These are phyloP conservation scores for Caenorhabditis imperialis DNA, from an alignment of 2,888 invertebrate genomes.

Conservation along the genomic window DNA sequence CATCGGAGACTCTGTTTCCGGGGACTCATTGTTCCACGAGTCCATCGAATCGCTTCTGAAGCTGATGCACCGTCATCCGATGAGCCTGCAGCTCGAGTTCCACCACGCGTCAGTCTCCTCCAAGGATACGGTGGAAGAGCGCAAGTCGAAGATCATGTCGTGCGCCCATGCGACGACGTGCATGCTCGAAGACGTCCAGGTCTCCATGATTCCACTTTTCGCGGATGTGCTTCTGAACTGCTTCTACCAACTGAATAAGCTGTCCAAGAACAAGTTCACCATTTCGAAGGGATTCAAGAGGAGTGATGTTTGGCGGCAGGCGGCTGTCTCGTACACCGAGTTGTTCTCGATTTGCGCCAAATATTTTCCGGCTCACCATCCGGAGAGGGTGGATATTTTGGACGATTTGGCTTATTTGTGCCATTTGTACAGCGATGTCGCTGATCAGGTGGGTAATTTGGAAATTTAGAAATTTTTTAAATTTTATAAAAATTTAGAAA, in stretches of 20 bases:
- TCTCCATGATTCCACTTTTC: constrained; percentile 63
- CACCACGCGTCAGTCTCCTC: constrained; percentile 52
- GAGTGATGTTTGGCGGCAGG: constrained; percentile 64
- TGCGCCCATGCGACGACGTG: constrained; percentile 59
- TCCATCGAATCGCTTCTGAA: constrained; percentile 50
- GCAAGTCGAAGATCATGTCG: constrained; percentile 59
- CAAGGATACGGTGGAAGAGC: constrained; percentile 61
- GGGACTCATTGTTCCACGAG: constrained; percentile 63
- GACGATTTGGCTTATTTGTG: constrained; percentile 73
- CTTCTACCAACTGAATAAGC: constrained; percentile 69
- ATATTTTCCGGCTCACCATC: constrained; percentile 67
- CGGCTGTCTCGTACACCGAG: constrained; percentile 67
- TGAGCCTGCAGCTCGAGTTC: constrained; percentile 45
- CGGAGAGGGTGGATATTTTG: constrained; percentile 70
- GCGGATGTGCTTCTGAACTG: constrained; percentile 72
- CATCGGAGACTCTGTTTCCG: constrained; percentile 61
- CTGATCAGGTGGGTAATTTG: constrained; percentile 64
- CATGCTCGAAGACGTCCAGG: constrained; percentile 52
- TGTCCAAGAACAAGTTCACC: constrained; percentile 59
- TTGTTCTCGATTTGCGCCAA: constrained; percentile 66
- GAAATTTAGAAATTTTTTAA: not conserved
- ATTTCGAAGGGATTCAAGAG: constrained; percentile 50
- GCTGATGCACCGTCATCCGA: constrained; percentile 44
- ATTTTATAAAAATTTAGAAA: not conserved
- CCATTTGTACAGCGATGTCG: constrained; percentile 71